phyloP scores from a whole-genome alignment of 2,113 vertebrate genomes.

The Alces alces region DNA sequence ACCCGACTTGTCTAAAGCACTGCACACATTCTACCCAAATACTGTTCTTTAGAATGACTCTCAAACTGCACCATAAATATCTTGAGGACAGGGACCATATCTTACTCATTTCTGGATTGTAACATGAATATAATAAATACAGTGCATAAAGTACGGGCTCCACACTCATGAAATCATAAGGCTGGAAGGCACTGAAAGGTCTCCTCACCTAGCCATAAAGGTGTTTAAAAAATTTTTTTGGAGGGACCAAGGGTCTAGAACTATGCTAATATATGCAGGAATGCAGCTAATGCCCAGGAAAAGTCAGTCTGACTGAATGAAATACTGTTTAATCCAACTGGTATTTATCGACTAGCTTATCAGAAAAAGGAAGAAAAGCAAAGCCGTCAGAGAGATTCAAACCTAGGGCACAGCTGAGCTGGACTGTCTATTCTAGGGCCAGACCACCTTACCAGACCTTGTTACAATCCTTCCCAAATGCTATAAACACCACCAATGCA shows the following conservation, averaged over 20 bases:
- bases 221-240: background rate
- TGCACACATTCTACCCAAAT: background rate
- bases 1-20: background rate
- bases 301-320: background rate
- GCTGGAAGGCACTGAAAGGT: background rate
- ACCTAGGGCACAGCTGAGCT: background rate
- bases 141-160: background rate
- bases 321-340: background rate
- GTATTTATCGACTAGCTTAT: background rate
- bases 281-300: background rate
- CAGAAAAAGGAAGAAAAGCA: conserved; percentile 21
- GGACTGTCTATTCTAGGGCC: background rate
- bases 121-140: background rate
- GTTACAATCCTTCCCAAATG: background rate
- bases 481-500: background rate
- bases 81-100: background rate
- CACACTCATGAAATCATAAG: background rate
- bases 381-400: background rate
- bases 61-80: background rate
- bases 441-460: background rate
- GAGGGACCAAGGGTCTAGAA: background rate
- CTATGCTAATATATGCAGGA: background rate
- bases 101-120: background rate
- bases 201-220: background rate
- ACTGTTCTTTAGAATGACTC: background rate